phyloP scores from a whole-genome alignment of 2,797 vertebrate genomes.

The Syncerus caffer region DNA sequence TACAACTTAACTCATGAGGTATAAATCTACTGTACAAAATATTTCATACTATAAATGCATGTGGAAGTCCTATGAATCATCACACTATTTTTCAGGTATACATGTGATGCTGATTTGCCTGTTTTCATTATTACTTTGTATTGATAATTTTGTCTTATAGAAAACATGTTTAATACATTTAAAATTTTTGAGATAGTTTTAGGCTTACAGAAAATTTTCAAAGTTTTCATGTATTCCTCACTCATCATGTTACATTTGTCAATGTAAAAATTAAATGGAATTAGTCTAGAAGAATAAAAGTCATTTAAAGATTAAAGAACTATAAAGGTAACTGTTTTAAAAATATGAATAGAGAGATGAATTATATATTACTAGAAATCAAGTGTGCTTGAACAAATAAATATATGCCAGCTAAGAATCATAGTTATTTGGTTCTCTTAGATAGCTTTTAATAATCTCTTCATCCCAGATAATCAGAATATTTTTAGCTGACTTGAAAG shows the following conservation, averaged over 20 bases:
- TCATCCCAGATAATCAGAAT: slow-evolving; percentile 41
- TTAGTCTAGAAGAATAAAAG: slow-evolving; percentile 28
- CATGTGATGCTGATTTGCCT: neutral
- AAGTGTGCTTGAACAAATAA: slow-evolving; percentile 37
- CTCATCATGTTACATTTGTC: neutral
- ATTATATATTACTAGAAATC: slow-evolving; percentile 19
- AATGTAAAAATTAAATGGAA: neutral
- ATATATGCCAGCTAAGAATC: slow-evolving; percentile 18
- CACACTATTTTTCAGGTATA: neutral
- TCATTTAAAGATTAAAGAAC: slow-evolving; percentile 35
- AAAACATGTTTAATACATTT: no score
- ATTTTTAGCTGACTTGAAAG: slow-evolving; percentile 43
- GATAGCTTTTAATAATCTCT: slow-evolving; percentile 60
- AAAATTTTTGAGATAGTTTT: neutral
- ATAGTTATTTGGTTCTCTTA: slow-evolving; percentile 31
- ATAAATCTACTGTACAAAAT: neutral
- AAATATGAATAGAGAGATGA: neutral
- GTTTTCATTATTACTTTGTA: neutral
- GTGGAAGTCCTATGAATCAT: neutral
- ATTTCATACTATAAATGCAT: neutral
- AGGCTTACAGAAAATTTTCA: neutral
- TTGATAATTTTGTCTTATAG: neutral
- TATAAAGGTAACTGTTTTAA: neutral
- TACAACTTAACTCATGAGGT: neutral
- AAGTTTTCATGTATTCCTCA: neutral